Evolutionary conservation across 2,113 vertebrate species (phyloP).

Genomic region (Poecile atricapillus): DNA sequence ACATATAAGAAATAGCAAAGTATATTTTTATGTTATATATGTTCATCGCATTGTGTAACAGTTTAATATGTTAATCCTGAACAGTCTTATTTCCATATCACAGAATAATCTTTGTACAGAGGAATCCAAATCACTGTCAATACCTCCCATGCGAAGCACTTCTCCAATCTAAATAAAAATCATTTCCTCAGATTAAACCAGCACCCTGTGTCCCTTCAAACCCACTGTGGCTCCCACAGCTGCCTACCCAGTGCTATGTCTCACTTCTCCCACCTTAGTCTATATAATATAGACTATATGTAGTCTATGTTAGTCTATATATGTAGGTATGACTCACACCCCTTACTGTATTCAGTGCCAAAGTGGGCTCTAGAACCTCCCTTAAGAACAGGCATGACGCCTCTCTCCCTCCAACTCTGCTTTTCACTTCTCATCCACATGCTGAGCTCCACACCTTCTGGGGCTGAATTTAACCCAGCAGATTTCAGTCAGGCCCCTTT

Average conservation of each 20-base stretch:
- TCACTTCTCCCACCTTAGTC: neutral
- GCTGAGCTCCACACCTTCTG: neutral
- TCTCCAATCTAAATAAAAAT: neutral
- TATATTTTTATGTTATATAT: neutral
- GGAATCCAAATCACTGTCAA: neutral
- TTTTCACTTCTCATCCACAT: neutral
- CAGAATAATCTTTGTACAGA: neutral
- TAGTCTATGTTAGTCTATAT: neutral
- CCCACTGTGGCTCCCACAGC: neutral
- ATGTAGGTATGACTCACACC: neutral
- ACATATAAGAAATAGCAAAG: neutral
- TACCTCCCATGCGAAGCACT: neutral
- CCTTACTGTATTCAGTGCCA: neutral
- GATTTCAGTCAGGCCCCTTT: neutral
- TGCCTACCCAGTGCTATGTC: neutral
- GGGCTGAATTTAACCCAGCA: neutral
- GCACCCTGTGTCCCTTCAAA: neutral
- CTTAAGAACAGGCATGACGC: rapidly evolving
- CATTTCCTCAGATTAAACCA: neutral
- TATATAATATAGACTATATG: neutral
- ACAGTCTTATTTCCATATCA: neutral
- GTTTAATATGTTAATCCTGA: neutral
- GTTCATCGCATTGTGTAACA: neutral
- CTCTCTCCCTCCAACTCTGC: neutral
- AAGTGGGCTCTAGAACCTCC: neutral